Base-by-base conservation (phyloP, 2,113 vertebrate genomes). In the Morone saxatilis region DNA sequence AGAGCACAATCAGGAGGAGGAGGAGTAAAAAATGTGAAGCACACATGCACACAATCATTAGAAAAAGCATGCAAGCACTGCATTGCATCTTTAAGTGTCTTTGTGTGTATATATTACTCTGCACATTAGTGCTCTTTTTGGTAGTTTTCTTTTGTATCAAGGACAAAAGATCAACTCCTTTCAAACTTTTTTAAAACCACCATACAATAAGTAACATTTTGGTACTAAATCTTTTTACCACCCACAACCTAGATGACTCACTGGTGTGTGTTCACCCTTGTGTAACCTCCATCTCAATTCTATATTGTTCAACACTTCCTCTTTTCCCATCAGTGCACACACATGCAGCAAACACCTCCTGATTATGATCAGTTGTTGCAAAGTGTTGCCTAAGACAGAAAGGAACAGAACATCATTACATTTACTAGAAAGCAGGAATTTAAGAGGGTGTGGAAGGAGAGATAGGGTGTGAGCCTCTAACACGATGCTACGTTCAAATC, bases 301-400 rank as follows among this genome's bases (percentile, higher is more conserved):
- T 9, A 62, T 1, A 31, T 17, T 38, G 9, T 13, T 61, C 2
- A 11, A 8, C 51, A 62, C 69, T 88, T 91, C 88, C 86, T 80
- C 78, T 84, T 86, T 85, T 40, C 1, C 6, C 7, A 45, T 45
- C 45, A 38, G 0, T 41, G 57, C 45, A 47, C 45, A 60, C 56
- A 41, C 19, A 70, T 51, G 43, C 38, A 57, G 43, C 2, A 36
- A 20, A 60, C 20, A 10, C n/a, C 3, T 1, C 16, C 6, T 45
- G 16, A 36, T 43, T 7, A 11, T 9, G 14, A 7, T 66, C 40
- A 43, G 9, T 19, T 57, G 16, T 50, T 31, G 6, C 17, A 54
- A 19, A 22, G 13, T 19, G 19, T 43, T 56, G 68, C 13, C 10
- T 38, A 6, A 20, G 2, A 20, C 5, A 38, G 3, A 19, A 57